Conservation (phyloP, 2,113 vertebrate genomes). For the Coptodon bakossiorum region DNA sequence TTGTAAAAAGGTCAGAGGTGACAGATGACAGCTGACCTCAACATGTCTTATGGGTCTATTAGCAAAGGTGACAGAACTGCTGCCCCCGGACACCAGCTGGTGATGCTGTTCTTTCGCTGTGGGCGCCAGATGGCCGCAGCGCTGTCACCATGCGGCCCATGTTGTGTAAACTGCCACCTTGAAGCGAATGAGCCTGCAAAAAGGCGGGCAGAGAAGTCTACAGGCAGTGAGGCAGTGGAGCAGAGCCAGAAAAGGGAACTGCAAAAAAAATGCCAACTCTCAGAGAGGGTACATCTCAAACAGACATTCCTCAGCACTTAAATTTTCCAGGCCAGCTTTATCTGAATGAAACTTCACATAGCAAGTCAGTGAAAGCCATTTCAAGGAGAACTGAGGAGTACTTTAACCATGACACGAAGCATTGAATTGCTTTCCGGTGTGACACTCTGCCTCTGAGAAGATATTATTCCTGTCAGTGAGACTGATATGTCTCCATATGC, state of each 20-base stretch:
- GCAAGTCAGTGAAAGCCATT: slow-evolving; percentile 1
- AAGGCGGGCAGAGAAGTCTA: neutral
- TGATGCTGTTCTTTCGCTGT: neutral
- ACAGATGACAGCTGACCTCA: slow-evolving; percentile 1
- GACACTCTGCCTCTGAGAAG: slow-evolving; percentile 13
- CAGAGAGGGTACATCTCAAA: neutral
- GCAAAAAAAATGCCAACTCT: neutral
- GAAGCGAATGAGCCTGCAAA: neutral
- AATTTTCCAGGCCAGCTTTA: slow-evolving; percentile 20
- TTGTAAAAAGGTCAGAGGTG: neutral
- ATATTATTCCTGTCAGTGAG: slow-evolving; percentile 14
- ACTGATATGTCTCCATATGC: slow-evolving; percentile 20
- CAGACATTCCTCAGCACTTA: slow-evolving; percentile 21
- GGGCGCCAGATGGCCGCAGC: slow-evolving; percentile 26
- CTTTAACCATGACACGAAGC: slow-evolving; percentile 18
- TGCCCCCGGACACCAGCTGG: slow-evolving; percentile 6
- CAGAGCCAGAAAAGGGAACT: neutral
- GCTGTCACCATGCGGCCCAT: neutral
- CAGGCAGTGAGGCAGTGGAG: neutral
- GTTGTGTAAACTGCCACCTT: neutral
- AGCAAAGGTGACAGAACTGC: slow-evolving; percentile 7
- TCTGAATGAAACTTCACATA: slow-evolving; percentile 36
- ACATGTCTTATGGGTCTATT: neutral
- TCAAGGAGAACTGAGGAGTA: slow-evolving; percentile 18
- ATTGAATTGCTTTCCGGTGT: slow-evolving; percentile 5